These are phyloP conservation scores for Heliopora coerulea DNA, from an alignment of 92 coral and sea anemone genomes.

Conservation along the genomic window DNA sequence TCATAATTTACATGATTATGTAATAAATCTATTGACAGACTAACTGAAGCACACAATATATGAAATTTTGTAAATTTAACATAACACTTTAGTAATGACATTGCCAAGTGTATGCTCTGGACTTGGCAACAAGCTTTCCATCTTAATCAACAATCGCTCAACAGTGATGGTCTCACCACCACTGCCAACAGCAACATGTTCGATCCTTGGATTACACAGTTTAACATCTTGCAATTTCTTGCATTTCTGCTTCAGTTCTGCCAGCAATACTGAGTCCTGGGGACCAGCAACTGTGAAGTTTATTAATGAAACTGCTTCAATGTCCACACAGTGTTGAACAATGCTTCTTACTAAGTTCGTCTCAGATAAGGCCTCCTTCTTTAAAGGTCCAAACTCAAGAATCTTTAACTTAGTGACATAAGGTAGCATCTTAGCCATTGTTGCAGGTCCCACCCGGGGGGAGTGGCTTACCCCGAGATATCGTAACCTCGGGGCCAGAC, in stretches of 20 bases:
- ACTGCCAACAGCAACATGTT: conserved; percentile 95
- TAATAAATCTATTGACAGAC: not conserved
- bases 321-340: conserved; percentile 72
- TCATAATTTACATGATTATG: not conserved
- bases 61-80: not conserved
- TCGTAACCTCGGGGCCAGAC: conserved; percentile 91
- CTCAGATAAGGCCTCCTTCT: conserved; percentile 92
- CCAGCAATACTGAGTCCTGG: conserved; percentile 67
- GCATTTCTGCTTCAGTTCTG: conserved; percentile 81
- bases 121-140: conserved; percentile 92
- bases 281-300: conserved; percentile 83
- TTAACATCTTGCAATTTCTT: conserved; percentile 85
- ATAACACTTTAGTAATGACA: conserved; percentile 59
- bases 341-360: conserved; percentile 77
- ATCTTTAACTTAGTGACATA: conserved; percentile 85
- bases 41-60: not conserved
- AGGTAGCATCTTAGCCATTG: conserved; percentile 82
- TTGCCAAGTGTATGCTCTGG: conserved; percentile 92
- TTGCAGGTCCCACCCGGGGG: conserved; percentile 97
- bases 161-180: conserved; percentile 97
- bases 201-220: conserved; percentile 92
- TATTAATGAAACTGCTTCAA: conserved; percentile 94
- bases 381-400: conserved; percentile 96
- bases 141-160: conserved; percentile 86
- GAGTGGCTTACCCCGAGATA: conserved; percentile 99